Base-by-base conservation (phyloP, 2,888 invertebrate species). In the Antitype chi region DNA sequence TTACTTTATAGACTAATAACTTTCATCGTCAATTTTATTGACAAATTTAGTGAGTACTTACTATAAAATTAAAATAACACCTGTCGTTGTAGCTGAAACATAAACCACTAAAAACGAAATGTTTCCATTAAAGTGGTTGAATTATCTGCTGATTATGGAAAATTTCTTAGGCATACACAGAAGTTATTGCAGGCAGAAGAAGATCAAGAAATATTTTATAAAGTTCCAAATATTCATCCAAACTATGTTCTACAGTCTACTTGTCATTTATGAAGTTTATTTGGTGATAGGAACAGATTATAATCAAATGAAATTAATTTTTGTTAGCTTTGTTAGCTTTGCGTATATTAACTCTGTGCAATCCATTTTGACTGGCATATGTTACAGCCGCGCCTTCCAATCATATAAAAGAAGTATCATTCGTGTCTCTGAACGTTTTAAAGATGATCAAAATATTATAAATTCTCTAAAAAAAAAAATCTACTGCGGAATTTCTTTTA, bases 121-220 rank as follows among this genome's bases (percentile, higher is more conserved):
- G 72, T 23, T 66, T 43, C 17, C 28, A 28, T 43, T 55, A 9
- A 66, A 66, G 17, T 72, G 64, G 66, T 17, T 72, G 23, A 55
- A 72, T 20, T 6, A 55, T 66, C 28, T 72, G 20, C 5, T 72
- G 72, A 28, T 38, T 23, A 6, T 60, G 15, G 75, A 73, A 23
- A 55, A 63, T 32, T n/a, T 75, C 23, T 47, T 75, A 25, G 63
- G 63, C 17, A 55, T 75, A 25, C 63, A 73, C 32, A 63, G 75
- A 5, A 73, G 47, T 53, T 75, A 75, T 55, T 63, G 25, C 17
- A 25, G 2, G 3, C 62, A 73, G 28, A 69, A 38, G 11, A 63
- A 55, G 20, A 63, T 32, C 0, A 55, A 32, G 25, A 74, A 74
- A 75, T 63, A 17, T 62, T 62, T 63, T 7, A 75, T 74, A 3